phyloP scores from a whole-genome alignment of 1,140 invertebrate genomes.

The Bombus superbus region DNA sequence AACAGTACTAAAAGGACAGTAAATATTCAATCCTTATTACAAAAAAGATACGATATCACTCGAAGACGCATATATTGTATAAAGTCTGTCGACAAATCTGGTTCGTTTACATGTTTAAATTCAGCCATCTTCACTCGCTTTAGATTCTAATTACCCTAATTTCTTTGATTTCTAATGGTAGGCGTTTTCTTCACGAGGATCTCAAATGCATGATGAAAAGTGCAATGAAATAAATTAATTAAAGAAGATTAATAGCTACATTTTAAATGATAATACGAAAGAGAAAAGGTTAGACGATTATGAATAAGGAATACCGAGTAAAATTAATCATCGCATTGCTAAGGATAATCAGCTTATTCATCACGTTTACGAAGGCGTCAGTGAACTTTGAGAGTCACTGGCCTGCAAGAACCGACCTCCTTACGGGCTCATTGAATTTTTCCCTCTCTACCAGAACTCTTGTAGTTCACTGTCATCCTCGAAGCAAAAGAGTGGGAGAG shows the following conservation, averaged over 20 bases:
- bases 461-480: conserved; percentile 68
- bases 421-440: conserved; percentile 70
- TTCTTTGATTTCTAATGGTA: not conserved
- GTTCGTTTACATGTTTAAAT: not conserved
- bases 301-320: not conserved
- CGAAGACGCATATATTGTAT: not conserved
- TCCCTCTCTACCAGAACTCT: conserved; percentile 63
- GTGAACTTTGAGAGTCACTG: conserved; percentile 70
- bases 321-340: conserved; percentile 33
- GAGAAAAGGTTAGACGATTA: not conserved
- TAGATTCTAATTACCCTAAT: conserved; percentile 14
- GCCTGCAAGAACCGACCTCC: conserved; percentile 68
- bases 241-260: not conserved
- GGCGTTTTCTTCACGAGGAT: not conserved
- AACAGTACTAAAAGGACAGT: not conserved
- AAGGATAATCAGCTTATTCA: conserved; percentile 60
- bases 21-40: not conserved
- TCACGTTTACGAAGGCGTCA: conserved; percentile 57
- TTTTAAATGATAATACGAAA: not conserved
- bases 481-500: conserved; percentile 24
- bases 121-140: conserved; percentile 5
- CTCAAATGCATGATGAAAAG: not conserved
- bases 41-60: not conserved
- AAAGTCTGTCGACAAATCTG: not conserved
- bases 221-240: not conserved